A percentile compares a stretch with the other conserved stretches of the same genome.
Evolutionary conservation across 1,140 invertebrate species (phyloP).

Genomic region (Drosophila aff.): DNA sequence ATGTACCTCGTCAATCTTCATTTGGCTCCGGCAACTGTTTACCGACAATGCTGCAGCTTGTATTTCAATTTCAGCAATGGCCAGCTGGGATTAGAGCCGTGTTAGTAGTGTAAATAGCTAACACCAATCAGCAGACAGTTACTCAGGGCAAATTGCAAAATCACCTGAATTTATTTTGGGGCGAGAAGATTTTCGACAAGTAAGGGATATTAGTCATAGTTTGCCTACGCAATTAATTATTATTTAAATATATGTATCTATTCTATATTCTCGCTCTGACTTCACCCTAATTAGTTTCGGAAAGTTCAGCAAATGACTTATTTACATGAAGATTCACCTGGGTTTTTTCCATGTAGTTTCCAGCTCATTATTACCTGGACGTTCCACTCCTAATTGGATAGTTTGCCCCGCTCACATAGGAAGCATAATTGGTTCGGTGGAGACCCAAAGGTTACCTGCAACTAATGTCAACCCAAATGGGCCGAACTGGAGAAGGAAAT

Average conservation of each 20-base stretch:
- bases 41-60: slow-evolving; percentile 29
- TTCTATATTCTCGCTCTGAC: background rate
- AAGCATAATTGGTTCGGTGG: slow-evolving; percentile 39
- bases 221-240: background rate
- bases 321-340: slow-evolving; percentile 8
- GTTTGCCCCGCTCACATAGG: slow-evolving; percentile 6
- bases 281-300: background rate
- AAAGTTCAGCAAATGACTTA: slow-evolving; percentile 13
- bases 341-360: background rate
- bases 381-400: slow-evolving; percentile 44
- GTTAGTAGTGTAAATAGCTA: slow-evolving; percentile 11
- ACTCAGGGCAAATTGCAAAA: slow-evolving; percentile 4
- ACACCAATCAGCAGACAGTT: slow-evolving; percentile 17
- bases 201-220: background rate
- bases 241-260: background rate
- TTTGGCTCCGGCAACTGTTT: slow-evolving; percentile 38
- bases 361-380: slow-evolving; percentile 30
- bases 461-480: slow-evolving; percentile 57
- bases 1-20: slow-evolving; percentile 52
- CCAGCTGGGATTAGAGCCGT: slow-evolving; percentile 32
- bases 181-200: too few relatives aligned
- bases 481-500: slow-evolving; percentile 43
- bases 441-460: slow-evolving; percentile 47
- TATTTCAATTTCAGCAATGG: slow-evolving; percentile 43
- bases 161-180: background rate